Conservation (phyloP, 1,140 invertebrate species). For the Aphaenogaster ashmeadi region DNA sequence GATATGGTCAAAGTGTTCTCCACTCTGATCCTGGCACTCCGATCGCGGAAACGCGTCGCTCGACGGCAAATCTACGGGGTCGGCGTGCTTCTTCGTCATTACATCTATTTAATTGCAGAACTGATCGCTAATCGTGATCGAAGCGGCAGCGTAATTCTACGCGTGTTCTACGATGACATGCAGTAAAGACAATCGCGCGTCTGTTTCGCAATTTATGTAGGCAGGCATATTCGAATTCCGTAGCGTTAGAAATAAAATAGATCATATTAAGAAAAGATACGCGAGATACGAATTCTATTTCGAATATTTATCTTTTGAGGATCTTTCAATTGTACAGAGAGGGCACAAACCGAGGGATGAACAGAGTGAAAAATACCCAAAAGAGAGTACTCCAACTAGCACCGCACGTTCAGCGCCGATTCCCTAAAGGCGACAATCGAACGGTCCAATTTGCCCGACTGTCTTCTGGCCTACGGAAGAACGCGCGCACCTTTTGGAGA, state of each 20-base stretch:
- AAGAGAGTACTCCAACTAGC: background rate
- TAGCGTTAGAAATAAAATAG: background rate
- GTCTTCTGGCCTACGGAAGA: background rate
- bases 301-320: background rate
- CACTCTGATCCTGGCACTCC: background rate
- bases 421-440: background rate
- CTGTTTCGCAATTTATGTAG: background rate
- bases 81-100: background rate
- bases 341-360: background rate
- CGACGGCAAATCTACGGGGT: no score
- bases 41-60: constrained; percentile 13
- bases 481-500: constrained; percentile 69
- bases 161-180: background rate
- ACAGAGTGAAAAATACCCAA: background rate
- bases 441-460: constrained; percentile 4
- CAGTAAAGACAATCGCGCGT: background rate
- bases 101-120: constrained; percentile 6
- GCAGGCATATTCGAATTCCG: background rate
- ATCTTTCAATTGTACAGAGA: background rate
- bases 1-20: constrained; percentile 11
- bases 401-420: background rate
- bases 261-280: background rate
- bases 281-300: background rate
- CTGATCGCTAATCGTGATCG: background rate
- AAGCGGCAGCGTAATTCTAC: background rate